Evolutionary conservation across 2,888 invertebrate genomes (phyloP).

Genomic region (Macrophya annulata): DNA sequence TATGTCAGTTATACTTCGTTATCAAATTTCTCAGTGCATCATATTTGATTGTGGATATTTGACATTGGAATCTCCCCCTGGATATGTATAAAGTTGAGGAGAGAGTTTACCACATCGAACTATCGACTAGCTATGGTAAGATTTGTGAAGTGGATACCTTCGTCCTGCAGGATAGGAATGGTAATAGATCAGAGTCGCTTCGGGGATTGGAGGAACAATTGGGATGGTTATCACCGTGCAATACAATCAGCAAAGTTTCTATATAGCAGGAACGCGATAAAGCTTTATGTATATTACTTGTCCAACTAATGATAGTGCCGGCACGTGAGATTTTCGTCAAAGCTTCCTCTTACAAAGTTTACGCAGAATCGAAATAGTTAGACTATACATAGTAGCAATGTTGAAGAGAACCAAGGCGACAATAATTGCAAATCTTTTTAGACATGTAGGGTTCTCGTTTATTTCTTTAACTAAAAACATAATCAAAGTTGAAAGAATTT

Average conservation of each 20-base stretch:
- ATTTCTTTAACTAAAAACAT: neutral
- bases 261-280: conserved; percentile 66
- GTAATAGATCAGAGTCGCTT: conserved; percentile 64
- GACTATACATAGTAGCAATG: neutral
- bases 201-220: conserved; percentile 63
- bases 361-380: conserved; percentile 34
- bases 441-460: neutral
- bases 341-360: conserved; percentile 58
- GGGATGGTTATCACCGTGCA: conserved; percentile 64
- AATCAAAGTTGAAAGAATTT: neutral
- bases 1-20: neutral
- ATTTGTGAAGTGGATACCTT: conserved; percentile 27
- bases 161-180: conserved; percentile 15
- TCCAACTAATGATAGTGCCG: conserved; percentile 65
- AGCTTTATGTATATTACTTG: conserved; percentile 70
- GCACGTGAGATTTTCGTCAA: conserved; percentile 69
- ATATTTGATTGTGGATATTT: neutral
- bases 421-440: conserved; percentile 22
- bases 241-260: conserved; percentile 70
- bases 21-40: conserved; percentile 7
- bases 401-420: neutral
- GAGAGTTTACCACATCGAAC: neutral
- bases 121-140: neutral
- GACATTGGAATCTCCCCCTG: neutral
- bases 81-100: neutral